A percentile compares a stretch with the other conserved stretches of the same genome.
Conservation (phyloP, 92 coral and sea anemone species). For the Virgularia gustaviana region DNA sequence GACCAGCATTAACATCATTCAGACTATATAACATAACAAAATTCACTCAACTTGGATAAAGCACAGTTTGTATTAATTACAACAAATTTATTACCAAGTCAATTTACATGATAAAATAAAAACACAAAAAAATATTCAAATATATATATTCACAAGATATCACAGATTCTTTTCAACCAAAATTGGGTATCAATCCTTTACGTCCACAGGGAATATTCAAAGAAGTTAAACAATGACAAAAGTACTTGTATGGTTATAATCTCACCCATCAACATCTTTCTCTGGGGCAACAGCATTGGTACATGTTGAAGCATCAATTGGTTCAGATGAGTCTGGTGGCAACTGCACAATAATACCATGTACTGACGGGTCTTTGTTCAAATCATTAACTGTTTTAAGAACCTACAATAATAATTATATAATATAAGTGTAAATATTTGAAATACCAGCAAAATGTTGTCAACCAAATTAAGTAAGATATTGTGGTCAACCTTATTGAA, state of each 20-base stretch:
- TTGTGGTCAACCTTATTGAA: no score
- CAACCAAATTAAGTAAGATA: no score
- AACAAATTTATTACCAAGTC: not conserved
- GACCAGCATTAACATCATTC: conserved; percentile 93
- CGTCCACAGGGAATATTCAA: no score
- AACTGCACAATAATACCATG: conserved; percentile 97
- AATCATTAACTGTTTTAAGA: conserved; percentile 73
- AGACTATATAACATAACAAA: conserved; percentile 48
- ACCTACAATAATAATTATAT: conserved; percentile 48
- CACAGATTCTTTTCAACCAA: no score
- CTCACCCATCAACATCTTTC: conserved; percentile 98
- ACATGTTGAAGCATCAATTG: conserved; percentile 83
- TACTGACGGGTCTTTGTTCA: conserved; percentile 76
- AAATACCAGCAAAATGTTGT: not conserved
- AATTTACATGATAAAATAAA: not conserved
- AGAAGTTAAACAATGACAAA: no score
- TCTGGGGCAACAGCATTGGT: conserved; percentile 97
- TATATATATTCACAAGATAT: not conserved
- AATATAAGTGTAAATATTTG: not conserved
- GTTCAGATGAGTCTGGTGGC: conserved; percentile 91
- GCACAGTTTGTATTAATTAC: not conserved
- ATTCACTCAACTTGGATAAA: not conserved
- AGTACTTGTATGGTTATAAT: no score
- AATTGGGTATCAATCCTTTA: no score
- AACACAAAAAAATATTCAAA: not conserved